Base-by-base conservation (phyloP, 2,797 vertebrate species). In the Sebastes variabilis region DNA sequence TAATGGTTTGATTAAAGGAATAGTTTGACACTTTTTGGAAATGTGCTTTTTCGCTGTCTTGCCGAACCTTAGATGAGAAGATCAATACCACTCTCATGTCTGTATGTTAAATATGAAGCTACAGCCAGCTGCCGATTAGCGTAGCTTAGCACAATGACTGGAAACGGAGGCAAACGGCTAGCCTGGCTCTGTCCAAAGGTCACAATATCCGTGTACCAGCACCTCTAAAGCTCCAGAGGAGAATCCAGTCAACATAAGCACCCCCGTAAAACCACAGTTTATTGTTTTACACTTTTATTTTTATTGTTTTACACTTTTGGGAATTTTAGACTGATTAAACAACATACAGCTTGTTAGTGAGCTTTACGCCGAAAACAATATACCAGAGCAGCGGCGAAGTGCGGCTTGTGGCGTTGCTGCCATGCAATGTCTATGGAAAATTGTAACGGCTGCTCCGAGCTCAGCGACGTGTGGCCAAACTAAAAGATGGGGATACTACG, bases 401-500 rank as follows among this genome's bases (percentile, higher is more conserved):
- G 14, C 18, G 4, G 59, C 38, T 42, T 16, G 38, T 0, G 38
- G 0, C 14, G 38, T 36, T 36, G 38, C 2, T 42, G 38, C 38
- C 2, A 6, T 42, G 14, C 38, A 42, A 1, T 42, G 13, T 0
- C 38, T 42, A 16, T 7, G 13, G 38, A 6, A 16, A 42, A 42
- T 42, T 42, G 38, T 42, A 0, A 0, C 38, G 0, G 38, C 14
- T 0, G 38, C 38, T 42, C 38, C 38, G 14, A 42, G 38, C 0
- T 42, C 38, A 42, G 38, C 14, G 14, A 42, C 0, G 38, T 3
- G 38, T 42, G 38, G 38, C 14, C 38, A 1, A 16, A 42, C 14
- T 42, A 7, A 16, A 42, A 42, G 38, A 3, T 1, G 38, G 38
- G 38, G 38, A 42, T 42, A 16, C 14, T 42, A 42, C 14, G 38